A percentile compares a stretch with the other conserved stretches of the same genome.
phyloP scores from a whole-genome alignment of 2,888 invertebrate genomes.

The Tachina grossa region DNA sequence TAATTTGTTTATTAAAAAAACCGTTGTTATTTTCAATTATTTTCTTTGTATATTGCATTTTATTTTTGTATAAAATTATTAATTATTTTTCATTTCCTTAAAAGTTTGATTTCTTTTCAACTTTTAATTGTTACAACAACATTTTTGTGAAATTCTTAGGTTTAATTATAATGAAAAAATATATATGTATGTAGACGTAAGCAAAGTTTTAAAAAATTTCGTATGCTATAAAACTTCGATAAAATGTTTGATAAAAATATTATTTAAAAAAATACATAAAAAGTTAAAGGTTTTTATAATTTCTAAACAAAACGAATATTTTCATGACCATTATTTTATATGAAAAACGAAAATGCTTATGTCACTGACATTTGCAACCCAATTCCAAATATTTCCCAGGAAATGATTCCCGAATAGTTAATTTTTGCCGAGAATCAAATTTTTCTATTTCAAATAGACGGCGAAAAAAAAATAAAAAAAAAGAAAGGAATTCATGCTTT shows the following conservation, averaged over 20 bases:
- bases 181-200: not conserved
- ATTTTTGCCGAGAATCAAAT: too few relatives aligned
- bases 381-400: not conserved
- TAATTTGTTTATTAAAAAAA: constrained; percentile 28
- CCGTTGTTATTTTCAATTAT: not conserved
- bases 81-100: not conserved
- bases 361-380: too few relatives aligned
- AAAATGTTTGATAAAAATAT: not conserved
- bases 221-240: constrained; percentile 2
- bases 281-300: constrained; percentile 29
- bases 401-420: not conserved
- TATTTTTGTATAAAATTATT: not conserved
- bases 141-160: constrained; percentile 46
- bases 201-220: constrained; percentile 11
- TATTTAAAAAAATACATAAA: not conserved
- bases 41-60: constrained; percentile 3
- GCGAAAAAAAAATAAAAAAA: too few relatives aligned
- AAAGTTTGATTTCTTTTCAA: constrained; percentile 11
- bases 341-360: too few relatives aligned
- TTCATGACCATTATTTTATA: not conserved
- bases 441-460: too few relatives aligned
- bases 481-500: too few relatives aligned
- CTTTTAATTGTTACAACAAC: constrained; percentile 38
- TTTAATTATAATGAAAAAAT: not conserved
- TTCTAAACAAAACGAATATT: constrained; percentile 32